Evolutionary conservation across 2,797 vertebrate species (phyloP), one percentile per base, ranked within the genome.

Genomic region (Thunnus albacares): DNA sequence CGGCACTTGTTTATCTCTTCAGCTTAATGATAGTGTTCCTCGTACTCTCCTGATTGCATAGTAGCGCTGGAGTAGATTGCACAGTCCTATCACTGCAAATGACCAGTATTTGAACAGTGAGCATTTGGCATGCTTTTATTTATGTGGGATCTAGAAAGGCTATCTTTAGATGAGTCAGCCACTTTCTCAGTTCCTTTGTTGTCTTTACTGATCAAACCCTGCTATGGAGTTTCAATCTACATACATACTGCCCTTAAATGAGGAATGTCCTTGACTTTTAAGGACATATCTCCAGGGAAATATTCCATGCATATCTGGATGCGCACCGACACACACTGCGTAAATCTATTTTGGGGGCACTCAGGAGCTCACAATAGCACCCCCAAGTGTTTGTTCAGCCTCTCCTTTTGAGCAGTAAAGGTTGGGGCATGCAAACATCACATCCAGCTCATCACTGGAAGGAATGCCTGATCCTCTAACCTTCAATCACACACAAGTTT

Each of bases 121-220:
- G 87, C 84, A 59, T 87, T 89, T 86, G 81, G 76, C 89, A 77
- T 86, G 79, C 85, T 88, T 89, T 92, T 87, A 90, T 93, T 93
- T 87, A 84, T 77, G 84, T 81, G 79, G 72, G 83, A 84, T 89
- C 75, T 51, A 60, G 59, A 85, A 77, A 82, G 79, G 73, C 91
- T 90, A 81, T 93, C 85, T 94, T 94, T 92, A 94, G 88, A 89
- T 91, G 91, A 91, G 79, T 90, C 92, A 91, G 88, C 45, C 84
- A 92, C 91, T 93, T 94, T 94, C 91, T 82, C 82, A 20, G 64
- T 72, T 72, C 82, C 86, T 85, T 81, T 87, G 81, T 90, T 87
- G 71, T 83, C 58, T 53, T 79, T 24, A 6, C 68, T 66, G 76
- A 86, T 90, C 71, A 84, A 89, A 88, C 72, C 65, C 30, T 70